phyloP scores from a whole-genome alignment of 2,888 invertebrate species.

The Calameuta filiformis region DNA sequence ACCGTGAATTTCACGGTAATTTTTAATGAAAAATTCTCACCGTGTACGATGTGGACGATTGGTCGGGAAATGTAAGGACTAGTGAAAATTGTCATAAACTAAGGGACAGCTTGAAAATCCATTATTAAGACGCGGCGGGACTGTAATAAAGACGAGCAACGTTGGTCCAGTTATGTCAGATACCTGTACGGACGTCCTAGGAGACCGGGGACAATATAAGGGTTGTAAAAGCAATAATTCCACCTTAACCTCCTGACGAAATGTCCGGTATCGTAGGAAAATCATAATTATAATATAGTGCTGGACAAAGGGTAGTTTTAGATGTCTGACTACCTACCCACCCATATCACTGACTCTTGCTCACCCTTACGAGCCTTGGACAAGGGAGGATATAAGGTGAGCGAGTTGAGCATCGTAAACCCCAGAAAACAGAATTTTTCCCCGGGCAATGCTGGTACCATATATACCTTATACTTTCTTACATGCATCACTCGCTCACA shows the following conservation, averaged over 20 bases:
- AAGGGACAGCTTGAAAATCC: slow-evolving; percentile 58
- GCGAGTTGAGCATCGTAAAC: slow-evolving; percentile 47
- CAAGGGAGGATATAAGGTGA: slow-evolving; percentile 35
- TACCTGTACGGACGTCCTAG: neutral
- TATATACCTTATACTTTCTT: too few species aligned
- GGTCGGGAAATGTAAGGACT: too few species aligned
- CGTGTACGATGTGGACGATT: too few species aligned
- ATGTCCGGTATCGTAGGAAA: neutral
- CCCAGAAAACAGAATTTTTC: slow-evolving; percentile 46
- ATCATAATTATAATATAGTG: slow-evolving; percentile 11
- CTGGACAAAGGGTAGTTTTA: neutral
- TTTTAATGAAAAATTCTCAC: too few species aligned
- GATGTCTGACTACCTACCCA: neutral
- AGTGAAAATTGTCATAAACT: slow-evolving; percentile 33
- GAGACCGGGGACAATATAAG: slow-evolving; percentile 4
- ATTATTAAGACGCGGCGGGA: slow-evolving; percentile 52
- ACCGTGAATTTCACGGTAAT: too few species aligned
- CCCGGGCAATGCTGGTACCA: slow-evolving; percentile 39
- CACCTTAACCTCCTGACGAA: slow-evolving; percentile 6
- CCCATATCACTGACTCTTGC: neutral
- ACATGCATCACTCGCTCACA: too few species aligned
- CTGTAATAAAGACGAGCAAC: slow-evolving; percentile 39
- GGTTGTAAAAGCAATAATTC: slow-evolving; percentile 28
- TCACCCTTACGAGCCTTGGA: slow-evolving; percentile 13
- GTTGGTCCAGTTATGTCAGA: slow-evolving; percentile 7